Conservation (phyloP, 2,113 vertebrate genomes). For the Corapipo altera region DNA sequence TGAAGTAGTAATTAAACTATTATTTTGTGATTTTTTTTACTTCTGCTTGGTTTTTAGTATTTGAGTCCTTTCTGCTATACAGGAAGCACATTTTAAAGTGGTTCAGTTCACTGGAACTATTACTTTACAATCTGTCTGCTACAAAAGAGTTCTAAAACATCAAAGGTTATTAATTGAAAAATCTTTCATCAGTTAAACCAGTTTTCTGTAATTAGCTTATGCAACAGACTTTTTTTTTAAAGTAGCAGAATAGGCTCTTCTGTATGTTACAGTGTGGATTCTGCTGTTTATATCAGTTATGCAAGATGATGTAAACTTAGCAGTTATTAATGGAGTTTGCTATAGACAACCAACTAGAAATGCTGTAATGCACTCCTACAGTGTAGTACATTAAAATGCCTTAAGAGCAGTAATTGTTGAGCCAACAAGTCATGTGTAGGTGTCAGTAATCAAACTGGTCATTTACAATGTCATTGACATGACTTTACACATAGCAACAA, state of each 20-base stretch:
- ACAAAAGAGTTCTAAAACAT: background rate
- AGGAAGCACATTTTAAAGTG: background rate
- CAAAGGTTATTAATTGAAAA: background rate
- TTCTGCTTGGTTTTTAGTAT: slow-evolving; percentile 18
- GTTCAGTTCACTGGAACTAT: background rate
- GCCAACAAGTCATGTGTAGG: background rate
- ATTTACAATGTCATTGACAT: background rate
- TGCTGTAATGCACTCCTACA: background rate
- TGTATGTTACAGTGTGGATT: background rate
- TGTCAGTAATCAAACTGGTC: background rate
- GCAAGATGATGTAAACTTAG: background rate
- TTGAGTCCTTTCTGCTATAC: background rate
- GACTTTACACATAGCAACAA: slow-evolving; percentile 21
- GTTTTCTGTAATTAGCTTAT: background rate
- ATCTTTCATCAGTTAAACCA: background rate
- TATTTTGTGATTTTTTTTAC: slow-evolving; percentile 68
- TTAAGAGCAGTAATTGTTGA: background rate
- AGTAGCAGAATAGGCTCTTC: background rate
- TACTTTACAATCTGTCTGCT: background rate
- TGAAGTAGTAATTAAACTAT: slow-evolving; percentile 72
- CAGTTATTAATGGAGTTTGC: background rate
- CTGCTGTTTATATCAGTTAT: background rate
- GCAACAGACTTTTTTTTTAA: background rate
- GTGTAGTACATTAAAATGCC: background rate
- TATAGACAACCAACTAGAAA: background rate